Evolutionary conservation across 2,888 invertebrate species (phyloP).

Genomic region (Crepidodera aurea): DNA sequence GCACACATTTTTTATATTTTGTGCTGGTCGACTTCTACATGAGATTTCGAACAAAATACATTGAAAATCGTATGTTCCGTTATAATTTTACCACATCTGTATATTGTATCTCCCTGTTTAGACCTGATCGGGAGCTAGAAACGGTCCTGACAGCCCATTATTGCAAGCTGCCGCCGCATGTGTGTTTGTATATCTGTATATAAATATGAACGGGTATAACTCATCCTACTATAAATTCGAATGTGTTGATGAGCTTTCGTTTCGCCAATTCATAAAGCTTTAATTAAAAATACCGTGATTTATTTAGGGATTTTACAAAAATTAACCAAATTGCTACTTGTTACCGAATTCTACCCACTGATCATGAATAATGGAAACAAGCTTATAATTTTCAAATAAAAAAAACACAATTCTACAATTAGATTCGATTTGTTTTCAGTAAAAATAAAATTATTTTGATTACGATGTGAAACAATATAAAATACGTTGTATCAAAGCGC

Average conservation of each 20-base stretch:
- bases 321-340: slow-evolving; percentile 29
- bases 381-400: slow-evolving; percentile 15
- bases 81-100: no score
- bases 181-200: slow-evolving; percentile 34
- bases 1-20: no score
- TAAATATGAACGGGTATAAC: slow-evolving; percentile 28
- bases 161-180: slow-evolving; percentile 48
- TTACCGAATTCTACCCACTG: slow-evolving; percentile 18
- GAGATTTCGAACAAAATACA: no score
- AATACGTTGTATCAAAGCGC: no score
- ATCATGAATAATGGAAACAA: slow-evolving; percentile 5
- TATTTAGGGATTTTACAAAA: slow-evolving; percentile 34
- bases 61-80: no score
- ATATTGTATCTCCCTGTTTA: no score
- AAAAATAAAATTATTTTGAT: slow-evolving; percentile 10
- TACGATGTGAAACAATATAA: neutral
- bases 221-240: slow-evolving; percentile 44
- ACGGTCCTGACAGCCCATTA: slow-evolving; percentile 44
- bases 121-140: slow-evolving; percentile 5
- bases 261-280: slow-evolving; percentile 45
- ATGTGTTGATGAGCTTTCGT: slow-evolving; percentile 49
- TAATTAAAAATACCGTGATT: slow-evolving; percentile 48
- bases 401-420: slow-evolving; percentile 15
- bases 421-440: slow-evolving; percentile 4
- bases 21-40: no score